Base-by-base conservation (phyloP, 2,888 invertebrate genomes). In the Galerucella calmariensis region DNA sequence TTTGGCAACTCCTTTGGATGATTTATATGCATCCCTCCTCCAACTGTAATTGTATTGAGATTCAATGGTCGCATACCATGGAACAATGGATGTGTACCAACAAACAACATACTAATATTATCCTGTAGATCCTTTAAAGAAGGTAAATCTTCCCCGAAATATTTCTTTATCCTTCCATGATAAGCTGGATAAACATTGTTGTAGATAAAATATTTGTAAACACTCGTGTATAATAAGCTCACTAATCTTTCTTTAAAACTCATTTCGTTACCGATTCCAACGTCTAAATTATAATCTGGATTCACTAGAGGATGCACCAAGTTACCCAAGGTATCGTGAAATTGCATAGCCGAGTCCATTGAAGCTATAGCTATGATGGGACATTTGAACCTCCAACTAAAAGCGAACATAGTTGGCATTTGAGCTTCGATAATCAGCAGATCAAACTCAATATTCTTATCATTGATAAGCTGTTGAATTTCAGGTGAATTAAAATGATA, bases 281-380 rank as follows among this genome's bases (percentile, higher is more conserved):
- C 79, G 11, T 81, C 78, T 10, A 84, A 71, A 72, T 84, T 82
- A 3, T 80, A 35, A 70, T 85, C 84, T 5, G 87, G 86, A 41
- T 83, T 84, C 16, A 85, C 73, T 11, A 87, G 72, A 0, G 87
- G 86, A 80, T 86, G 84, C 0, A 81, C 76, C 1, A 84, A 83
- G 77, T 86, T 87, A 0, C 86, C 86, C 5, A 84, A 76, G 1
- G 81, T 71, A 16, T 84, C 82, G 67, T 85, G 84, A 24, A 80
- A 82, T 61, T 80, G 80, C 10, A 80, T 62, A 6, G 79, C 80
- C 12, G 81, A 80, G 68, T 85, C 86, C 68, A 86, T 53, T 0
- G 87, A 85, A n/a, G 81, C 75, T 5, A 87, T 75, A 1, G 84
- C 86, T 56, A 87, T 84, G 41, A 84, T 80, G 0, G 87, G 87